Evolutionary conservation across 2,797 vertebrate species (phyloP).

Genomic region (Cetoscarus ocellatus): DNA sequence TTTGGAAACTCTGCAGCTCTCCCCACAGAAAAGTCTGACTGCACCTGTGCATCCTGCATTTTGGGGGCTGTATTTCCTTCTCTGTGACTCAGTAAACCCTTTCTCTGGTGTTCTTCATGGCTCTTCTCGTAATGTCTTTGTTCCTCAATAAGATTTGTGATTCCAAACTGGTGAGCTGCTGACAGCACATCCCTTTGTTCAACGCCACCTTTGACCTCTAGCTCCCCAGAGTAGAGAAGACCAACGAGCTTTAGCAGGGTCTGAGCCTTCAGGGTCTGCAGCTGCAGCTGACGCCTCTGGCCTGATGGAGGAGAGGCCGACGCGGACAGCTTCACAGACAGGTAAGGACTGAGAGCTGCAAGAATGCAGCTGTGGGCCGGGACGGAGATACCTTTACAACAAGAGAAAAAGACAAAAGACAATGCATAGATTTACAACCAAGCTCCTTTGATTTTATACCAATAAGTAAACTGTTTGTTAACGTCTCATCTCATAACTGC

Average conservation of each 20-base stretch:
- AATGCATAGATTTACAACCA: background rate
- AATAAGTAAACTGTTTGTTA: no score
- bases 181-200: slow-evolving; percentile 76
- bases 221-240: slow-evolving; percentile 81
- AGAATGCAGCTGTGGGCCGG: slow-evolving; percentile 84
- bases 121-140: background rate
- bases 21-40: slow-evolving; percentile 9
- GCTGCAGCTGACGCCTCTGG: slow-evolving; percentile 68
- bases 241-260: slow-evolving; percentile 80
- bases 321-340: slow-evolving; percentile 61
- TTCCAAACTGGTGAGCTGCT: slow-evolving; percentile 71
- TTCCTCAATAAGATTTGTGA: slow-evolving; percentile 62
- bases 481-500: no score
- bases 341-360: slow-evolving; percentile 79
- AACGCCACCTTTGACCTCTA: slow-evolving; percentile 61
- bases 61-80: slow-evolving; percentile 1
- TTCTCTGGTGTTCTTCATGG: background rate
- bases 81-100: background rate
- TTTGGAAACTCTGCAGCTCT: background rate
- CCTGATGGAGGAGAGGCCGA: slow-evolving; percentile 60
- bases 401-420: background rate
- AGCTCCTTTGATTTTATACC: no score
- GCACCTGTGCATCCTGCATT: slow-evolving; percentile 44
- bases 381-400: slow-evolving; percentile 76
- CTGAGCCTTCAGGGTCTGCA: slow-evolving; percentile 67